A percentile compares a stretch with the other conserved stretches of the same genome.
These are phyloP conservation scores for Calidris pugnax DNA, from an alignment of 2,113 vertebrate species.

Conservation along the genomic window DNA sequence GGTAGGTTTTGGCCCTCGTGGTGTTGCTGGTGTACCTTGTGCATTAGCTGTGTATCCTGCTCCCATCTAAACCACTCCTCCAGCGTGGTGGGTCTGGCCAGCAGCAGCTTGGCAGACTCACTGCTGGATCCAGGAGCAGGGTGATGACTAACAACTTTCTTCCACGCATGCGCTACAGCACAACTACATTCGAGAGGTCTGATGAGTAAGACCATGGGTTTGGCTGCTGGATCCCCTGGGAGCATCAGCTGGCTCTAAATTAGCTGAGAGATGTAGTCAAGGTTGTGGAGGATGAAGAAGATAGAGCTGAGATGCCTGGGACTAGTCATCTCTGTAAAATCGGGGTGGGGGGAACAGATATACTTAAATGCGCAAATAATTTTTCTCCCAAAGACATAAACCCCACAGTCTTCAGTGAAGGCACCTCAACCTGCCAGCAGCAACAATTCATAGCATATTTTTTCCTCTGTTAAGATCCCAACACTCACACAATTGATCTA, in stretches of 20 bases:
- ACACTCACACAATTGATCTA: neutral
- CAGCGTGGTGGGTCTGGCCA: neutral
- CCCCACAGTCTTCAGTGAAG: neutral
- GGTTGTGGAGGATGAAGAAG: neutral
- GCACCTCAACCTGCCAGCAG: neutral
- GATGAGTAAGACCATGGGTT: neutral
- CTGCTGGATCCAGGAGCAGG: accelerated
- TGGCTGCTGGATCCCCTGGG: neutral
- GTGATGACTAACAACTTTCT: neutral
- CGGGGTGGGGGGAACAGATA: neutral
- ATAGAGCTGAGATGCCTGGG: neutral
- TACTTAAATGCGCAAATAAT: neutral
- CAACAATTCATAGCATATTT: neutral
- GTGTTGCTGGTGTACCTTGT: neutral
- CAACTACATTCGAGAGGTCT: neutral
- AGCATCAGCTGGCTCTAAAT: neutral
- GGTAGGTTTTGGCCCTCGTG: neutral
- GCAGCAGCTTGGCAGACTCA: neutral
- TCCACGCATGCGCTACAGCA: neutral
- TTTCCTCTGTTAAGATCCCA: neutral
- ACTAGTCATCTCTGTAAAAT: neutral
- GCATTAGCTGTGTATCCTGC: neutral
- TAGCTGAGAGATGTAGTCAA: neutral
- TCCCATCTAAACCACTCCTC: neutral
- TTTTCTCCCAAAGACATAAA: neutral